Evolutionary conservation across 1,140 invertebrate genomes (phyloP), one percentile per base, ranked within the genome.

Genomic region (Calliphora vicina): DNA sequence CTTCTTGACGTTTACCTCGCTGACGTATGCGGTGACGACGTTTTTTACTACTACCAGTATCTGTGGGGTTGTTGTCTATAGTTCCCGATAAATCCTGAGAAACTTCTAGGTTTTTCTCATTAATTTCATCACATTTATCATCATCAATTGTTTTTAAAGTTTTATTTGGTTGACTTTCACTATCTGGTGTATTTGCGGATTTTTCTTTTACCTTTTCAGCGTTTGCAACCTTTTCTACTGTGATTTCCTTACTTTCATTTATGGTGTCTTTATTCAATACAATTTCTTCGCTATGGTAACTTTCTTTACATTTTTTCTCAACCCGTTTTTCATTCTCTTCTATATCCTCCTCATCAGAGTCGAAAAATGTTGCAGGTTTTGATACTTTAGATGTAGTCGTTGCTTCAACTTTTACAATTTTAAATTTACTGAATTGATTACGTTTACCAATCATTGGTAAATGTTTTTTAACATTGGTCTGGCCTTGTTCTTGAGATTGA

Each of bases 351-450:
- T 91, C 88, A 81, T 91, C 89, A 61, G 85, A 85, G 72, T 85
- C 86, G 82, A 90, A 86, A 80, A 85, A 84, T 82, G 84, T 81
- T 25, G 42, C 25, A 8, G 80, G 78, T 82, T 84, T 80, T 85
- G 50, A 45, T 80, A 84, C 82, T 74, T 43, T 71, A 20, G 4
- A 27, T 74, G 27, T 50, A 6, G 73, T 81, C 17, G 29, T 61
- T 12, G 15, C 45, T 50, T 78, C 29, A 17, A 81, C 83, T 84
- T 84, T 85, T 84, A 67, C 84, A 23, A 89, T 84, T 84, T 88
- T 88, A 74, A 89, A 90, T 85, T 90, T 90, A 76, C 87, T 90
- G 76, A 89, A 90, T 57, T 90, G 88, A 85, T 90, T 90, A 9
- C 88, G 82, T 76, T 90, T 90, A 81, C 88, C 88, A 86, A 90